Percentiles rank a stretch among this genome's conserved stretches.
Conservation (phyloP, 2,888 invertebrate species). For the Apodemia zela region DNA sequence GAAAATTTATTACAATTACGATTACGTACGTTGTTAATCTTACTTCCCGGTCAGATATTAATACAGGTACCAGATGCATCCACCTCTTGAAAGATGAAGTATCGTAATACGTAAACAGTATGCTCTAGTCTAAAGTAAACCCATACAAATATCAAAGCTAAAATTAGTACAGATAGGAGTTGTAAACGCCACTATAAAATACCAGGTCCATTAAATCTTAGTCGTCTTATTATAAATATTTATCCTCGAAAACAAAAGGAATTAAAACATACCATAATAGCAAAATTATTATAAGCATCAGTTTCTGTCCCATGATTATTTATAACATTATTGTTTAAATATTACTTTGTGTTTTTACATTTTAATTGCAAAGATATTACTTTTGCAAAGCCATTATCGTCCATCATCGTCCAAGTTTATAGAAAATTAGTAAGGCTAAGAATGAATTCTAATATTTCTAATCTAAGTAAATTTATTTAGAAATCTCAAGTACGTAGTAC, state of each 20-base stretch:
- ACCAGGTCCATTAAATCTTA: no score
- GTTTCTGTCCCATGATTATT: no score
- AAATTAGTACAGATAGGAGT: background rate
- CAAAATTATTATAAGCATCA: no score
- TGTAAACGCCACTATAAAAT: background rate
- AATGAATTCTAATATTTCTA: constrained; percentile 61
- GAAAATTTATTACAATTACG: constrained; percentile 10
- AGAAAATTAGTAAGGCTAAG: constrained; percentile 17
- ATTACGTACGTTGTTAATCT: constrained; percentile 23
- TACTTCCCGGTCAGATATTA: constrained; percentile 31
- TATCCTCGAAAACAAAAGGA: no score
- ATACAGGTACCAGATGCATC: constrained; percentile 37
- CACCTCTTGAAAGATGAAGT: constrained; percentile 36
- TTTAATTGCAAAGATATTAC: no score
- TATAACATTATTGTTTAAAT: no score
- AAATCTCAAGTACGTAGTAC: constrained; percentile 56
- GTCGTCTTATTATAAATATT: no score
- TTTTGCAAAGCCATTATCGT: no score
- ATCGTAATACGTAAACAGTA: constrained; percentile 31
- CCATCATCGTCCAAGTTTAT: no score
- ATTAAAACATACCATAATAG: no score
- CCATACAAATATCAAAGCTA: background rate
- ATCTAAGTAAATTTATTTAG: constrained; percentile 56
- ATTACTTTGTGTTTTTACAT: no score
- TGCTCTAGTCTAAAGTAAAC: constrained; percentile 19